phyloP scores from a whole-genome alignment of 2,113 vertebrate species.

The Gobio gobio region DNA sequence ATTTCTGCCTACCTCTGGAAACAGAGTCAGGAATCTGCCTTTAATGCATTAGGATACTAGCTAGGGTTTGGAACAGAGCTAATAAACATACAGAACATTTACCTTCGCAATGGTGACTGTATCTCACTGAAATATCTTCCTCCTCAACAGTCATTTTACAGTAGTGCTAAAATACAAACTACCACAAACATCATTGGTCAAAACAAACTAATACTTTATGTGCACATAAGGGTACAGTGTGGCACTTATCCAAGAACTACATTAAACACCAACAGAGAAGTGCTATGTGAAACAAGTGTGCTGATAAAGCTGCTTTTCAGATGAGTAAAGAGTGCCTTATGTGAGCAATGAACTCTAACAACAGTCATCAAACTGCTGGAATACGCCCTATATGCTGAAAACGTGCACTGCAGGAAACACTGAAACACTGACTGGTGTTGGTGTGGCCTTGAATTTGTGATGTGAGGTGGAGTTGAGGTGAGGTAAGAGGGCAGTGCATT shows the following conservation, averaged over 20 bases:
- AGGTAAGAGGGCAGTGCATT: conserved; percentile 15
- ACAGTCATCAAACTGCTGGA: not conserved
- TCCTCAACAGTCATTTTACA: conserved; percentile 16
- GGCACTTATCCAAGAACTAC: conserved; percentile 39
- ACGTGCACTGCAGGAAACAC: not conserved
- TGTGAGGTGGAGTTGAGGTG: not conserved
- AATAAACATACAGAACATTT: conserved; percentile 3
- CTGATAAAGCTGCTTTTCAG: not conserved
- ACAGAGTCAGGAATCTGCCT: not conserved
- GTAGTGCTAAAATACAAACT: conserved; percentile 29
- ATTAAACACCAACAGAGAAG: conserved; percentile 36
- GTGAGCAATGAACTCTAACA: not conserved
- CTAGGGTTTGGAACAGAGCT: conserved; percentile 5
- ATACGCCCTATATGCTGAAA: not conserved
- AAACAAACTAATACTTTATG: conserved; percentile 24
- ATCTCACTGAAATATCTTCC: conserved; percentile 19
- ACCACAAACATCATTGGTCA: conserved; percentile 5
- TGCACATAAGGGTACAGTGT: conserved; percentile 35
- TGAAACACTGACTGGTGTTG: too few relatives aligned
- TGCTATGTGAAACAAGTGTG: not conserved
- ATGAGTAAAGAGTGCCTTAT: not conserved
- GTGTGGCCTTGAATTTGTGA: not conserved
- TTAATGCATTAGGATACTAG: not conserved
- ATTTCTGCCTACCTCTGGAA: not conserved
- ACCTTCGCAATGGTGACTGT: not conserved